Conservation (phyloP, 1,140 invertebrate genomes). For the Brachionus calyciflorus region DNA sequence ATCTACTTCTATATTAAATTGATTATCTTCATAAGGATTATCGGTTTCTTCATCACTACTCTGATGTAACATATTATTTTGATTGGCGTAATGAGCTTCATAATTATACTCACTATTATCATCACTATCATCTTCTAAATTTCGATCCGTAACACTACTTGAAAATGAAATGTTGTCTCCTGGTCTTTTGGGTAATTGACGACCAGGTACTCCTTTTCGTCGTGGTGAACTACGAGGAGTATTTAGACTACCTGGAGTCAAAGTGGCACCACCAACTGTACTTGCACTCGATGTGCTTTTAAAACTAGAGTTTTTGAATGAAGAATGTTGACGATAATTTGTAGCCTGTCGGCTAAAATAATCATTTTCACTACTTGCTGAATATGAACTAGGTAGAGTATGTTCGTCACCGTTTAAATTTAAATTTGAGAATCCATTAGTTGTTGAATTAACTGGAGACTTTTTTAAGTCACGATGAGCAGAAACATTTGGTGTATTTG, state of each 20-base stretch:
- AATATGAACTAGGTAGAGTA: neutral
- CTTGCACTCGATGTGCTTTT: conserved; percentile 14
- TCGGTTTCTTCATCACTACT: conserved; percentile 31
- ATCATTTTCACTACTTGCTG: neutral
- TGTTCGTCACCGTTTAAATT: neutral
- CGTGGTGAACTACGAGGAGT: neutral
- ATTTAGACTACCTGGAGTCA: neutral
- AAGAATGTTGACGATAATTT: neutral
- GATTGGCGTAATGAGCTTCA: neutral
- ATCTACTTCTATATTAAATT: neutral
- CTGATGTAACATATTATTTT: neutral
- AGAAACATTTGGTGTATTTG: neutral
- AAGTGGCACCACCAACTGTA: neutral
- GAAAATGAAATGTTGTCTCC: neutral
- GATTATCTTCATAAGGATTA: neutral
- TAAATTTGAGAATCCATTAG: conserved; percentile 3
- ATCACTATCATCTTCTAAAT: conserved; percentile 1
- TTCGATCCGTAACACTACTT: conserved; percentile 17
- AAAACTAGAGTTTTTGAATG: neutral
- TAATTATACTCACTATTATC: conserved; percentile 21
- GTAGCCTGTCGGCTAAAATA: neutral
- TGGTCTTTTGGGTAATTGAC: neutral
- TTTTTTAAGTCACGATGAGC: neutral
- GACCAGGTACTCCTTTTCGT: neutral
- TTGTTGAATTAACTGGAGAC: conserved; percentile 4